A percentile compares a stretch with the other conserved stretches of the same genome.
phyloP scores from a whole-genome alignment of 2,888 invertebrate species.

The Drosophila lutescens region DNA sequence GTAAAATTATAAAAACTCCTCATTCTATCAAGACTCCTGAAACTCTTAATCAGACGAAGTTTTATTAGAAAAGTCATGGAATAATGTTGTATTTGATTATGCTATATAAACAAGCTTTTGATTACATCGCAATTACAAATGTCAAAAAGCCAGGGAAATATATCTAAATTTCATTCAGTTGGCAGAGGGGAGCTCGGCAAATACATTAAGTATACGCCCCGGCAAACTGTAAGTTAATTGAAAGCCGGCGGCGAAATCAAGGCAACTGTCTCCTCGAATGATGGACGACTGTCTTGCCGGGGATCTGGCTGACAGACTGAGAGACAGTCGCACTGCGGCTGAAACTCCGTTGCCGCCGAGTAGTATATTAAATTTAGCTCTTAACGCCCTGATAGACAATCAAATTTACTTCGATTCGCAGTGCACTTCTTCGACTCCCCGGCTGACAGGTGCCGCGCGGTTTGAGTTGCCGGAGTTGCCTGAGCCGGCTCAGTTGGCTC shows the following conservation, averaged over 20 bases:
- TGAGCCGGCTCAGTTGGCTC: conserved; percentile 1
- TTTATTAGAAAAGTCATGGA: not conserved
- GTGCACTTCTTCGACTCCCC: conserved; percentile 19
- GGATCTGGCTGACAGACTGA: conserved; percentile 9
- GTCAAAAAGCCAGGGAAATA: not conserved
- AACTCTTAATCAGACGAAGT: not conserved
- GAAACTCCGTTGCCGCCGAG: conserved; percentile 32
- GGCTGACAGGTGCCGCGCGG: conserved; percentile 22
- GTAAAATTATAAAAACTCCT: no score
- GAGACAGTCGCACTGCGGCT: conserved; percentile 38
- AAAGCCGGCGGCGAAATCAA: conserved; percentile 28
- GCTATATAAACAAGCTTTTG: not conserved
- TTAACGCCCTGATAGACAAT: conserved; percentile 60
- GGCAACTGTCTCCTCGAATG: conserved; percentile 32
- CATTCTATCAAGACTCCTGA: not conserved
- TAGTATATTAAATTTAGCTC: conserved; percentile 53
- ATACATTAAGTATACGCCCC: conserved; percentile 13
- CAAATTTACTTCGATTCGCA: conserved; percentile 52
- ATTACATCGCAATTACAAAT: not conserved
- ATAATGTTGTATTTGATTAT: not conserved
- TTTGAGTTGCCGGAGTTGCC: conserved; percentile 11
- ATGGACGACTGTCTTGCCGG: conserved; percentile 16
- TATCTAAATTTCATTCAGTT: not conserved
- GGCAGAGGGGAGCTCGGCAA: not conserved
- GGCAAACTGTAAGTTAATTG: conserved; percentile 39